phyloP scores from a whole-genome alignment of 1,140 invertebrate species.

The Penaeus vannamei region DNA sequence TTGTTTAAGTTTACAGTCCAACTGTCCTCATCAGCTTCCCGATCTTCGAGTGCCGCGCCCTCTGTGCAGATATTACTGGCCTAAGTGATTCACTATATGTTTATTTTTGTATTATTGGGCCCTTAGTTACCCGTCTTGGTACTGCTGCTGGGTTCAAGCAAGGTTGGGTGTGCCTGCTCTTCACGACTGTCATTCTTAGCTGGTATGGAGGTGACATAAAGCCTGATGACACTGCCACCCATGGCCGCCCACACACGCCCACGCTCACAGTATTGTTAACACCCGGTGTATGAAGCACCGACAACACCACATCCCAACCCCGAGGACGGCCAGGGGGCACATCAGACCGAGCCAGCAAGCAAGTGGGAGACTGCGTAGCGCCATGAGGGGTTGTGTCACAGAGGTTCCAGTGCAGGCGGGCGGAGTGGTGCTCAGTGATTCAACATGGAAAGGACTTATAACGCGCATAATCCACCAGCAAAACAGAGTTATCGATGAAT shows the following conservation, averaged over 20 bases:
- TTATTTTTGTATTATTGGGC: constrained; percentile 59
- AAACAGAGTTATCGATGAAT: constrained; percentile 61
- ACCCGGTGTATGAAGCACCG: constrained; percentile 62
- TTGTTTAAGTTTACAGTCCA: constrained; percentile 63
- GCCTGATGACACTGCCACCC: constrained; percentile 45
- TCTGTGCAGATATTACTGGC: constrained; percentile 47
- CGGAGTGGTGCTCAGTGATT: constrained; percentile 26
- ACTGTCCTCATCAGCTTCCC: constrained; percentile 51
- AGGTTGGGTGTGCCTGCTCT: constrained; percentile 37
- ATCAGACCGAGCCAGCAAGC: constrained; percentile 20
- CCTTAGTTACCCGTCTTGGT: constrained; percentile 38
- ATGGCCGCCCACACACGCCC: constrained; percentile 61
- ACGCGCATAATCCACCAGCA: constrained; percentile 55
- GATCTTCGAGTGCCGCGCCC: constrained; percentile 47
- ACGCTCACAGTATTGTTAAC: constrained; percentile 63
- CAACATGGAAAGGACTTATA: constrained; percentile 41
- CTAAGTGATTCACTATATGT: constrained; percentile 57
- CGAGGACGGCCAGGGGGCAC: constrained; percentile 8
- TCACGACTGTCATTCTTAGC: constrained; percentile 45
- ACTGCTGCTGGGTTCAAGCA: constrained; percentile 37
- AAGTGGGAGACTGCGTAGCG: neutral
- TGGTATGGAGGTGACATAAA: constrained; percentile 40
- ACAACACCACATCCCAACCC: constrained; percentile 53
- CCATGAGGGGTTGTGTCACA: neutral
- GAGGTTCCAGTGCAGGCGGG: constrained; percentile 23